Conservation (phyloP, 1,140 invertebrate genomes). For the Mercenaria mercenaria region DNA sequence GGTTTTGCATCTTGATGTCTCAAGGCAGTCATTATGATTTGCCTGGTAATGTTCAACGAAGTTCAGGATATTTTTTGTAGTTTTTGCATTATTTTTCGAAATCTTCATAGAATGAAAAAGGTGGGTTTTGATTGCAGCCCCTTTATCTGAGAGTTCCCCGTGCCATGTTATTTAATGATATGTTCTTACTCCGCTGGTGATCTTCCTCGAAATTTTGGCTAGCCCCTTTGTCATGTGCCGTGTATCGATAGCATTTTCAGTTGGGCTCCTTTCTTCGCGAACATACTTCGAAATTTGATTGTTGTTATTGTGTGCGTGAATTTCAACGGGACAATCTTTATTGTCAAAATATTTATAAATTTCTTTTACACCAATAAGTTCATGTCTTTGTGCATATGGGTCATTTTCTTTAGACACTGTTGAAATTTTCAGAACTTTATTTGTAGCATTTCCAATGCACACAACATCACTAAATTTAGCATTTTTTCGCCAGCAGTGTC, state of each 20-base stretch:
- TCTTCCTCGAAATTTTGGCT: background rate
- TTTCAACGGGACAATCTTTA: background rate
- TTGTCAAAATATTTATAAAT: constrained; percentile 1
- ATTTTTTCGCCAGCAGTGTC: constrained; percentile 57
- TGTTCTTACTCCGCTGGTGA: background rate
- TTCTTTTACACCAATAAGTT: constrained; percentile 2
- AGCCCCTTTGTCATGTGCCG: background rate
- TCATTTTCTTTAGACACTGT: background rate
- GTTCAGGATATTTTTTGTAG: background rate
- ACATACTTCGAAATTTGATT: constrained; percentile 7
- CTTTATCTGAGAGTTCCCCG: background rate
- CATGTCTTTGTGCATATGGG: constrained; percentile 6
- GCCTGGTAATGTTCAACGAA: background rate
- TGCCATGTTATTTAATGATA: background rate
- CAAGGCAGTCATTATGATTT: no score
- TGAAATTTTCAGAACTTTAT: constrained; percentile 19
- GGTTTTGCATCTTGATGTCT: background rate
- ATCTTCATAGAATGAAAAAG: background rate
- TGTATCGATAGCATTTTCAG: background rate
- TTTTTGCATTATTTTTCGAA: background rate
- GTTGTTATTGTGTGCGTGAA: background rate
- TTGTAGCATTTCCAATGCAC: constrained; percentile 22
- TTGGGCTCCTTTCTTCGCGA: no score
- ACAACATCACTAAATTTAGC: constrained; percentile 52
- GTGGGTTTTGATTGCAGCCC: background rate